Conservation (phyloP, 2,797 vertebrate species). For the Lagodon rhomboides region DNA sequence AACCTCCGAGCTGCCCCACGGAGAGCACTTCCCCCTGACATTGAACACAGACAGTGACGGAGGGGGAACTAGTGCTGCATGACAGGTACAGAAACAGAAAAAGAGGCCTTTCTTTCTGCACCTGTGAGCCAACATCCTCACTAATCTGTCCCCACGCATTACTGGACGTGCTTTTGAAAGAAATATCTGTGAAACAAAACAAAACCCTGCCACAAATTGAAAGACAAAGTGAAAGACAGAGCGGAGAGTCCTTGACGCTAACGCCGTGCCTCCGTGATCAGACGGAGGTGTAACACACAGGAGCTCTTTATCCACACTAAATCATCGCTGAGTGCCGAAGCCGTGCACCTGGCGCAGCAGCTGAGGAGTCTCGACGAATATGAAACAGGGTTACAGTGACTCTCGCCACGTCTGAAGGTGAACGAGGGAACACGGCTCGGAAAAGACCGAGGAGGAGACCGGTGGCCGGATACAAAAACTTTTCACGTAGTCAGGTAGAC, state of each 20-base stretch:
- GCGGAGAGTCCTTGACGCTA: neutral
- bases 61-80: constrained; percentile 18
- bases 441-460: no score
- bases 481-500: no score
- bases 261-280: no score
- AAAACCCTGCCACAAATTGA: no score
- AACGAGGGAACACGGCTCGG: neutral
- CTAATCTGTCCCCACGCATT: no score
- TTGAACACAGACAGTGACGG: constrained; percentile 31
- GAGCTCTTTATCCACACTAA: constrained; percentile 48
- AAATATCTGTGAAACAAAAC: no score
- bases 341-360: constrained; percentile 40
- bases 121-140: neutral
- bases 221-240: no score
- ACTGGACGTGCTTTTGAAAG: no score
- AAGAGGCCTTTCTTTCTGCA: neutral
- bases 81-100: constrained; percentile 18
- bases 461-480: no score
- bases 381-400: constrained; percentile 25
- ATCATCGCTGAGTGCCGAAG: constrained; percentile 41
- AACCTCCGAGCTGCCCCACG: constrained; percentile 22
- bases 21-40: constrained; percentile 60
- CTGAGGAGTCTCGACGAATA: constrained; percentile 33
- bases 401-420: constrained; percentile 30
- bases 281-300: constrained; percentile 17